Evolutionary conservation across 2,113 vertebrate species (phyloP).

Genomic region (Lampris megalopsis): DNA sequence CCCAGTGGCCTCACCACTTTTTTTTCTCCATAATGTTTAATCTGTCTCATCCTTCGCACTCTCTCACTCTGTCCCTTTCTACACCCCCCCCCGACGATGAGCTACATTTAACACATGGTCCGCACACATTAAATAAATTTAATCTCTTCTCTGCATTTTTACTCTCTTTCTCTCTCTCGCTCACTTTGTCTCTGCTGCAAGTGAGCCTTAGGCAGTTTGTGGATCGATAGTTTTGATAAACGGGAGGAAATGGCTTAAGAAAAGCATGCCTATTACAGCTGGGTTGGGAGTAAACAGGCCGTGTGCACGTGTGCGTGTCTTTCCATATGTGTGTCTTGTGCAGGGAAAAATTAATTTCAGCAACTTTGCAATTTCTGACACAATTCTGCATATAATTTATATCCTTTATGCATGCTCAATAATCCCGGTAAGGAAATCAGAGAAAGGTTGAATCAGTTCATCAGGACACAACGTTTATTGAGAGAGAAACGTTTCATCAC

Average conservation of each 20-base stretch:
- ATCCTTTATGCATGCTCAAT: too few relatives aligned
- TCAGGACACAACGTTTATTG: too few relatives aligned
- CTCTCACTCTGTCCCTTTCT: constrained; percentile 11
- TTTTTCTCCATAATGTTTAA: constrained; percentile 65
- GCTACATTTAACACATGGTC: constrained; percentile 45
- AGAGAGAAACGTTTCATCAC: too few relatives aligned
- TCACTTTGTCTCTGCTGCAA: constrained; percentile 25
- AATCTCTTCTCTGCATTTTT: constrained; percentile 28
- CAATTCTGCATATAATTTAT: too few relatives aligned
- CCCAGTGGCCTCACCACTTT: constrained; percentile 63
- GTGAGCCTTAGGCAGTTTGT: constrained; percentile 40
- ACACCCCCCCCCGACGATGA: constrained; percentile 37
- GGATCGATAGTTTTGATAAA: constrained; percentile 68
- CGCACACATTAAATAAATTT: constrained; percentile 57
- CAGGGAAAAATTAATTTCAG: background rate
- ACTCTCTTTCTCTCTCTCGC: constrained; percentile 23
- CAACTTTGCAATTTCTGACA: too few relatives aligned
- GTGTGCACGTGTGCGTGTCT: constrained; percentile 13
- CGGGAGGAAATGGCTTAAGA: constrained; percentile 48
- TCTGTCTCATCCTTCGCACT: constrained; percentile 30
- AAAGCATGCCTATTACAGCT: constrained; percentile 55
- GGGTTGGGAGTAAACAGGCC: constrained; percentile 50
- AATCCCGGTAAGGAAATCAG: too few relatives aligned
- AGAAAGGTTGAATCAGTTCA: too few relatives aligned
- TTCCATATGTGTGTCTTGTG: constrained; percentile 10